Evolutionary conservation across 2,797 vertebrate genomes (phyloP), one percentile per base, ranked within the genome.

Genomic region (Rhabdomys pumilio): DNA sequence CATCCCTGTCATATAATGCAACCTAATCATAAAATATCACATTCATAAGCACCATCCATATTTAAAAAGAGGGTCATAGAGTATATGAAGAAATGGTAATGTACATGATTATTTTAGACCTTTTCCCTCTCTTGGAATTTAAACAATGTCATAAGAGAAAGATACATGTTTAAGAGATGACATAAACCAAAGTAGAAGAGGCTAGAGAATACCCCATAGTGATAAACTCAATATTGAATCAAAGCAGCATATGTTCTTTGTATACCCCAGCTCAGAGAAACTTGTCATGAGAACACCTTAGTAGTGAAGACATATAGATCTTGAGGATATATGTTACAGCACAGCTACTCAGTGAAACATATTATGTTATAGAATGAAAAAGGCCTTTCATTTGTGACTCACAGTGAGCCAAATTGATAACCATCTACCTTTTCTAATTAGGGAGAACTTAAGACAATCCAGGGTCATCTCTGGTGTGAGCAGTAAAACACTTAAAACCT

Each of bases 401-500:
- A n/a, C 10, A 7, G 0, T 41, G 61, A 90, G 63, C 61, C 85
- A 22, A 57, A 95, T 9, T 63, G 57, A 80, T 91, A 50, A 67
- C n/a, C 61, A 53, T 82, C 34, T 79, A 9, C 50, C 13, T 76
- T 29, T 87, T 91, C 50, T 77, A 75, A 90, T 82, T 88, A 81
- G 22, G 87, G 44, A 24, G 79, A 47, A 75, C 61, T 94, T 77
- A 63, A 53, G 67, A 12, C 77, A 95, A 72, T 59, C 13, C 41
- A 34, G 29, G 0, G 20, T 93, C 65, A 90, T 2, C 29, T 38
- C 34, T 86, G 47, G 2, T 11, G 83, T n/a, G 2, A 65, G 24
- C 15, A 85, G 19, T 53, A 75, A 69, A 47, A 57, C 73, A n/a
- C 38, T 69, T 13, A 15, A 3, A 86, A 61, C 8, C 50, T 38